Conservation (phyloP, 2,113 vertebrate genomes). For the Lagopus leucura region DNA sequence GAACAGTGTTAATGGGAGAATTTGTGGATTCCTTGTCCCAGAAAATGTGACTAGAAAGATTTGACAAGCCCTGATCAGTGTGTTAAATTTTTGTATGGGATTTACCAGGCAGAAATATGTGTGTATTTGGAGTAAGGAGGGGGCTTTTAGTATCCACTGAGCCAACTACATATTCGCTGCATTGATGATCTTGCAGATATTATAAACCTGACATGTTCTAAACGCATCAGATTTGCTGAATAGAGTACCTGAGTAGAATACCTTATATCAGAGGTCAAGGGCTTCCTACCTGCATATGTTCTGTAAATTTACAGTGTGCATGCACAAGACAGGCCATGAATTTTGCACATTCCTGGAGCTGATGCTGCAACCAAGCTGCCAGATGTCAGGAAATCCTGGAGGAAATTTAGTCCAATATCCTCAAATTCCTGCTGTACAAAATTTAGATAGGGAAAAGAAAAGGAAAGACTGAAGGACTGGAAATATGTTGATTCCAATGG, state of each 20-base stretch:
- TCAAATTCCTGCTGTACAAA: neutral
- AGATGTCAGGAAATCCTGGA: slow-evolving; percentile 35
- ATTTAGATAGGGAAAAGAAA: neutral
- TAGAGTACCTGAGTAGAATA: neutral
- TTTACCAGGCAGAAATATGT: neutral
- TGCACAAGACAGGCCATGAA: neutral
- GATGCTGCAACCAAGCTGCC: neutral
- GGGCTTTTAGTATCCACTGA: neutral
- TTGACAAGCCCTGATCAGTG: neutral
- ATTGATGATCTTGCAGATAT: neutral
- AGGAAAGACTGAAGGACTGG: neutral
- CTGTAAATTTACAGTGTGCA: neutral
- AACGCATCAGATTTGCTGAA: slow-evolving; percentile 12
- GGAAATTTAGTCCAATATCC: slow-evolving; percentile 39
- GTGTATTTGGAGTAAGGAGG: neutral
- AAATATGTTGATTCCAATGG: neutral
- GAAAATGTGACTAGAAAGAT: neutral
- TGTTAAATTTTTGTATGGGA: neutral
- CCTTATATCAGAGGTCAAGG: neutral
- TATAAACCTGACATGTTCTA: neutral
- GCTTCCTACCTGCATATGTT: neutral
- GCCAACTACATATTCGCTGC: neutral
- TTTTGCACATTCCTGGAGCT: neutral
- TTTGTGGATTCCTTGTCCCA: neutral
- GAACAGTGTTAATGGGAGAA: neutral